A percentile compares a stretch with the other conserved stretches of the same genome.
Conservation (phyloP, 2,797 vertebrate genomes). For the Urosaurus nigricauda region DNA sequence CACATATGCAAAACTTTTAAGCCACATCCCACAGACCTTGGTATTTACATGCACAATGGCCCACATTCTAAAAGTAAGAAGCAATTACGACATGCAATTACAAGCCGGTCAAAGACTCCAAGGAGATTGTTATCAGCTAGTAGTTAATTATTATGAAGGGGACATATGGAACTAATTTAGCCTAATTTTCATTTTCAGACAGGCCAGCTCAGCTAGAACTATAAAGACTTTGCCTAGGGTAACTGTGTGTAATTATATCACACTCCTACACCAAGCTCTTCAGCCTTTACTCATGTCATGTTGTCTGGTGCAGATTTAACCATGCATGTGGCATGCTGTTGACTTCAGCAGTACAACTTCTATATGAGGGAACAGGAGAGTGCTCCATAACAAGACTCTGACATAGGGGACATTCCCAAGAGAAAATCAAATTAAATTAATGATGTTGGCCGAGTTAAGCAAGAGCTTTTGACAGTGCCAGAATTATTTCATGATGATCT, state of each 20-base stretch:
- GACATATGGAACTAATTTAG: conserved; percentile 27
- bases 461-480: not conserved
- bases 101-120: not conserved
- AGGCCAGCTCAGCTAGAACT: conserved; percentile 1
- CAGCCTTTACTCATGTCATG: not conserved
- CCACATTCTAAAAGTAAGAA: conserved; percentile 4
- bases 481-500: not conserved
- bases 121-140: conserved; percentile 18
- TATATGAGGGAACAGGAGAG: not conserved
- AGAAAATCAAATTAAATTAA: not conserved
- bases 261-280: conserved; percentile 5
- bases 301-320: not conserved
- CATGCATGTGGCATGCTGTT: not conserved
- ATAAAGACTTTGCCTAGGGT: conserved; percentile 22
- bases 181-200: conserved; percentile 35
- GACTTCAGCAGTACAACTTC: not conserved
- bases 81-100: not conserved
- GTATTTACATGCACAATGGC: conserved; percentile 14
- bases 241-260: conserved; percentile 27
- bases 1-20: not conserved
- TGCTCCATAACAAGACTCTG: not conserved
- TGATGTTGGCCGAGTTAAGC: not conserved
- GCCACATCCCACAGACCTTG: not conserved
- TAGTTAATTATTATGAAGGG: conserved; percentile 28
- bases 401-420: not conserved